These are phyloP conservation scores for Mus pahari DNA, from an alignment of 2,113 vertebrate genomes.

Conservation along the genomic window DNA sequence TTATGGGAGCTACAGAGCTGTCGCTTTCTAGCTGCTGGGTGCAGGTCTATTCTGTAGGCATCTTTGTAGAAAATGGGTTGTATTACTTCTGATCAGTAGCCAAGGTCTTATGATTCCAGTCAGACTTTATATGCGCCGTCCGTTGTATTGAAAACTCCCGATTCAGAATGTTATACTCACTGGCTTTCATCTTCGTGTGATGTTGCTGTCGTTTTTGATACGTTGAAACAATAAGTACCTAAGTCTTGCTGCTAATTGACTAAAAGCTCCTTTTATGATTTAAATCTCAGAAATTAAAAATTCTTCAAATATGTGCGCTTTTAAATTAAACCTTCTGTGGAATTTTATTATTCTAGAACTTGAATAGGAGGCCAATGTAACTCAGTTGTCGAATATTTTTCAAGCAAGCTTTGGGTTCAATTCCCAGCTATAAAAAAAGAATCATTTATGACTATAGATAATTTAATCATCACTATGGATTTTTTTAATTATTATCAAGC, in stretches of 20 bases:
- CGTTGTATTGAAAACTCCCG: background rate
- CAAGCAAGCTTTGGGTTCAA: background rate
- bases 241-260: background rate
- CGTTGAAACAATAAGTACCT: background rate
- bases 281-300: constrained; percentile 49
- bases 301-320: background rate
- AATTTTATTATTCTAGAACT: background rate
- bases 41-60: background rate
- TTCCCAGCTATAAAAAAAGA: background rate
- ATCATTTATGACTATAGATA: background rate
- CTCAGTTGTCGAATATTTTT: background rate
- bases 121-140: background rate
- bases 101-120: background rate
- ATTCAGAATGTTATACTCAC: background rate
- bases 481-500: background rate
- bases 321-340: background rate
- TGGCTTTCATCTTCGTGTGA: background rate
- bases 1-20: background rate
- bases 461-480: background rate
- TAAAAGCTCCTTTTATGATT: background rate
- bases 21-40: background rate
- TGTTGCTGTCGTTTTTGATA: background rate
- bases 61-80: background rate
- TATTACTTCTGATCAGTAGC: background rate
- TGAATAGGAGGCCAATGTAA: background rate